A percentile compares a stretch with the other conserved stretches of the same genome.
Evolutionary conservation across 2,113 vertebrate species (phyloP).

Genomic region (Xyrauchen texanus): DNA sequence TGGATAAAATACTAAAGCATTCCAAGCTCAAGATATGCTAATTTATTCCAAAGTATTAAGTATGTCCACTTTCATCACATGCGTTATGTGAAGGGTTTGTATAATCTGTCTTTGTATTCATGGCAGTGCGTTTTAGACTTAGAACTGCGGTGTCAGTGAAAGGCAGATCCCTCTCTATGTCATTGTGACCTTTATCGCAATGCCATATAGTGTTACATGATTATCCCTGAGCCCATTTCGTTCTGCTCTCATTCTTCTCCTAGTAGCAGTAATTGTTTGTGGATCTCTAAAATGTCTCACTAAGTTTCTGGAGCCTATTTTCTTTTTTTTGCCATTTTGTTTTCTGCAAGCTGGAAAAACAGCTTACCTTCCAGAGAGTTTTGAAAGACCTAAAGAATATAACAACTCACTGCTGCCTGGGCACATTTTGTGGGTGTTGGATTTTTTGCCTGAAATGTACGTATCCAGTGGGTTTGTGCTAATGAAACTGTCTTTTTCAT

Average conservation of each 20-base stretch:
- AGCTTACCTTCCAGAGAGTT: conserved; percentile 44
- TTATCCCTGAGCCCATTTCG: conserved; percentile 52
- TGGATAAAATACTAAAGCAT: not conserved
- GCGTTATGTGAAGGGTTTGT: not conserved
- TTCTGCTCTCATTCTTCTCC: conserved; percentile 63
- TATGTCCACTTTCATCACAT: not conserved
- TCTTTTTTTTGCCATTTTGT: not conserved
- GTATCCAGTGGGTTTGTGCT: conserved; percentile 55
- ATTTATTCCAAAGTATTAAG: not conserved
- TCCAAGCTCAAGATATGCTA: not conserved
- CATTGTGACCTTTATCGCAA: conserved; percentile 52
- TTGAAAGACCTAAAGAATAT: conserved; percentile 25
- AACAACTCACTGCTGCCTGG: conserved; percentile 16
- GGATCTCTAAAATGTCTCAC: conserved; percentile 58
- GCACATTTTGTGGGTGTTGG: conserved; percentile 46
- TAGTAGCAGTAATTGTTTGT: conserved; percentile 63
- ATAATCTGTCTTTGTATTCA: not conserved
- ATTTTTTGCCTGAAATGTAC: conserved; percentile 57
- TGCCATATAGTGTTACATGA: conserved; percentile 47
- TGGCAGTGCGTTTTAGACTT: conserved; percentile 49
- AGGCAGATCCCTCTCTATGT: conserved; percentile 58
- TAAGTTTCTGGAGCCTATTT: conserved; percentile 49
- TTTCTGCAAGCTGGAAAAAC: conserved; percentile 66
- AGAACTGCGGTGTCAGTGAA: conserved; percentile 56
- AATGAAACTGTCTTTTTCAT: conserved; percentile 59